Base-by-base conservation (phyloP, 2,888 invertebrate species). In the Coenonympha arcania region DNA sequence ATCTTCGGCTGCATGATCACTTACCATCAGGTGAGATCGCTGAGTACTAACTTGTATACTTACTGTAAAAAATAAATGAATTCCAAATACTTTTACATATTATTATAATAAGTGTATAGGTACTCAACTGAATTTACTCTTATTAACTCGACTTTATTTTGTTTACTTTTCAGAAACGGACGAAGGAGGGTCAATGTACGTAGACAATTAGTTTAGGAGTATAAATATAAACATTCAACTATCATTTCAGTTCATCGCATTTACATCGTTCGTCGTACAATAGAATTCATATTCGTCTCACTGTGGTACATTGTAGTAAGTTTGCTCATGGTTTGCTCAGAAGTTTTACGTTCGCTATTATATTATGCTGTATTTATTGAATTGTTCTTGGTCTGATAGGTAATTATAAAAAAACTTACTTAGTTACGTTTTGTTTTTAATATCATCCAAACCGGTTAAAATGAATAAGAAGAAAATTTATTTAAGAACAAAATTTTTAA, bases 141-240 rank as follows among this genome's bases (percentile, higher is more conserved):
- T 8, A 11, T 8, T 16, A 2, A 13, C 8, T 33, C 8, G n/a
- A n/a, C n/a, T 6, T 33, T 33, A 16, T 5, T 36, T 19, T 34
- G n/a, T 40, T 44, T 44, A 18, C 8, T 28, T 55, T 53, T 50
- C 50, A 50, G 50, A 50, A 41, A 26, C 28, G 15, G 28, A 19
- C 26, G 18, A 8, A 6, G 11, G 33, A 16, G 37, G 46, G 31
- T 39, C 49, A 49, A 43, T 40, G 48, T 46, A 52, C 44, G 54
- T 55, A 55, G 49, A 49, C 40, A 49, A 52, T 49, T 52, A 52
- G 39, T 30, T 37, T 50, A 50, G 41, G 45, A 36, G 26, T 57
- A 52, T 46, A 39, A 42, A 50, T 6, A 30, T 30, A 42, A 20
- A 15, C 4, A 28, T n/a, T n/a, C n/a, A 37, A 37, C 20, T 24